Conservation (phyloP, 1,140 invertebrate genomes). For the Drosophila parvula region DNA sequence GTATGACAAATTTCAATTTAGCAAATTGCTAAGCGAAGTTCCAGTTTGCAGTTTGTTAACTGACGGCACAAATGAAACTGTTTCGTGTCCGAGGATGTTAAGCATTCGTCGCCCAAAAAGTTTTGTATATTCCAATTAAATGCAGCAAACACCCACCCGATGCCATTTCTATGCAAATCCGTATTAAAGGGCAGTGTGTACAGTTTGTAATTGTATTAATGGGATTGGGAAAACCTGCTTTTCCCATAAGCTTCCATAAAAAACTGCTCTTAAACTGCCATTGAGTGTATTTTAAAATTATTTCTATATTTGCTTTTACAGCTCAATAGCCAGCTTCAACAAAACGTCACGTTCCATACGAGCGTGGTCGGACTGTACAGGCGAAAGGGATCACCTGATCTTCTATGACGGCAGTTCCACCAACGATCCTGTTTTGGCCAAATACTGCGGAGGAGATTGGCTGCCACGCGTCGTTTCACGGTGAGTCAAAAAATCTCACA, state of each 20-base stretch:
- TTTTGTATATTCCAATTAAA: constrained; percentile 76
- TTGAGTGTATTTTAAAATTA: background rate
- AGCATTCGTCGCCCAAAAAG: constrained; percentile 48
- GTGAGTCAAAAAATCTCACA: constrained; percentile 56
- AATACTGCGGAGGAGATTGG: constrained; percentile 94
- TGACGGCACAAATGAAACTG: constrained; percentile 50
- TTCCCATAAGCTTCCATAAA: constrained; percentile 21
- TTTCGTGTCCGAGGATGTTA: constrained; percentile 51
- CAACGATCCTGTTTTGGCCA: constrained; percentile 92
- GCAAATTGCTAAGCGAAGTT: constrained; percentile 67
- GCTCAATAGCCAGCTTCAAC: constrained; percentile 85
- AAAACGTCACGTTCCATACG: constrained; percentile 88
- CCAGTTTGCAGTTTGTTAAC: constrained; percentile 56
- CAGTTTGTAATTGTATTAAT: constrained; percentile 48
- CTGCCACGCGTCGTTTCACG: constrained; percentile 89
- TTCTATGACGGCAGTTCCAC: constrained; percentile 93
- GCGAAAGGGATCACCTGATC: constrained; percentile 91
- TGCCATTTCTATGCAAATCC: constrained; percentile 48
- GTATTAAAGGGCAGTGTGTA: constrained; percentile 28
- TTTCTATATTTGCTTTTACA: constrained; percentile 29
- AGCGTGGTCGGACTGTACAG: constrained; percentile 93
- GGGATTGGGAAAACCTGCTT: constrained; percentile 37
- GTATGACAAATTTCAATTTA: constrained; percentile 80
- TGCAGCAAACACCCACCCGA: constrained; percentile 50
- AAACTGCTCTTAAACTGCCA: background rate